A percentile compares a stretch with the other conserved stretches of the same genome.
phyloP scores from a whole-genome alignment of 1,140 invertebrate species.

The Saccostrea cuccullata region DNA sequence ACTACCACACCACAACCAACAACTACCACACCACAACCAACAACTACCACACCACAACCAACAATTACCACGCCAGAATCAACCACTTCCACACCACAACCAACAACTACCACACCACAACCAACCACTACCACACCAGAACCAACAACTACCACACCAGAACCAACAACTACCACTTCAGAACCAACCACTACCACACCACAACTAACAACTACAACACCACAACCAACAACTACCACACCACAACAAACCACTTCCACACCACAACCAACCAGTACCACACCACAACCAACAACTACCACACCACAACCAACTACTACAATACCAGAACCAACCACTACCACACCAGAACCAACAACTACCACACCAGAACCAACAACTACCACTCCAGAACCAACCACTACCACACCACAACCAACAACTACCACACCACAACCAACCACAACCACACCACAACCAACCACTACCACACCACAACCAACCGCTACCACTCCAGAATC shows the following conservation, averaged over 20 bases:
- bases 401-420: background rate
- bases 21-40: background rate
- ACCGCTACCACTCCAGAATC: background rate
- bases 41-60: background rate
- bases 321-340: background rate
- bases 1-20: background rate
- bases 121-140: background rate
- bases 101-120: constrained; percentile 14
- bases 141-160: background rate
- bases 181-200: background rate
- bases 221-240: background rate
- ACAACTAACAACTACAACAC: background rate
- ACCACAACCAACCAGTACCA: background rate
- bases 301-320: too few species aligned
- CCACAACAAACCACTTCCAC: too few species aligned
- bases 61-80: background rate
- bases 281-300: background rate
- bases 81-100: background rate
- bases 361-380: background rate
- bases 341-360: background rate
- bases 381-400: background rate
- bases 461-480: background rate
- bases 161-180: background rate
- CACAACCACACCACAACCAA: background rate
- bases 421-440: background rate